Evolutionary conservation across 53 echinoderm and acorn worm species (phyloP).

Genomic region (Pentamera pediparva): DNA sequence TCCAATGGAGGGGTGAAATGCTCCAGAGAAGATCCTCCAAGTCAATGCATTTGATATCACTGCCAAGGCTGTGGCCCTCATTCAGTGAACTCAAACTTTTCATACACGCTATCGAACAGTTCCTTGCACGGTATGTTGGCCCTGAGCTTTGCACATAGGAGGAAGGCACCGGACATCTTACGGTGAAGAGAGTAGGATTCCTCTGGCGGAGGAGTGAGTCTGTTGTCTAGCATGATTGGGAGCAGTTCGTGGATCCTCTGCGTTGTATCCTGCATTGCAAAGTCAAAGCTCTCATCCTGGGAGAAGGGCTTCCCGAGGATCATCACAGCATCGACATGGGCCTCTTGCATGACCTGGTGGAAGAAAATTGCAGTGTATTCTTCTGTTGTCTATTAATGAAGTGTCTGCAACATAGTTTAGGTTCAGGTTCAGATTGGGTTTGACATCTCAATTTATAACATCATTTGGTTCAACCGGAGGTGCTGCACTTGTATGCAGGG

Average conservation of each 20-base stretch:
- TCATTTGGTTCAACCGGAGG: too few species aligned
- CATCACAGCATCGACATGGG: conserved; percentile 96
- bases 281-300: conserved; percentile 57
- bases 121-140: conserved; percentile 88
- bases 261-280: conserved; percentile 80
- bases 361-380: conserved; percentile 3
- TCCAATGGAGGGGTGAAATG: too few species aligned
- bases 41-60: too few species aligned
- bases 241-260: conserved; percentile 72
- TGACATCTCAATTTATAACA: too few species aligned
- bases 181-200: conserved; percentile 92
- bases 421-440: too few species aligned
- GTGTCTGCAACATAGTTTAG: too few species aligned
- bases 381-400: too few species aligned
- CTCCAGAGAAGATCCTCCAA: too few species aligned
- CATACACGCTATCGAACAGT: conserved; percentile 71
- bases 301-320: conserved; percentile 85
- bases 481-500: too few species aligned
- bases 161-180: conserved; percentile 91
- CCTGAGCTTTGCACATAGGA: conserved; percentile 78
- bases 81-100: conserved; percentile 19
- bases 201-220: conserved; percentile 90
- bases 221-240: conserved; percentile 67
- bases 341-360: conserved; percentile 77
- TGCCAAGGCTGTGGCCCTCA: too few species aligned